phyloP scores from a whole-genome alignment of 2,113 vertebrate species.

The Orycteropus afer region DNA sequence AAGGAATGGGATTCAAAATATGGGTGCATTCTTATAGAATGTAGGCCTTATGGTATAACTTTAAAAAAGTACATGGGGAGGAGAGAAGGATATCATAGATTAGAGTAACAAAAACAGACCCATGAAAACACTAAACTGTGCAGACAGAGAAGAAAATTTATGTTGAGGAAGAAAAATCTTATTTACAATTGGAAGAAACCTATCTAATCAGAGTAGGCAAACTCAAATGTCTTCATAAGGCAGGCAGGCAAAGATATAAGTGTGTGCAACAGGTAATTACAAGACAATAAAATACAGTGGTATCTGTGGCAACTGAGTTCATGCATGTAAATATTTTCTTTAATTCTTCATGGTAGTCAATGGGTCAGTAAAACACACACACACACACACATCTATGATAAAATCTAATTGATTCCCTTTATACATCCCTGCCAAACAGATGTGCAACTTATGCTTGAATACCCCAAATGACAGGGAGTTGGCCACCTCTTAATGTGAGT shows the following conservation, averaged over 20 bases:
- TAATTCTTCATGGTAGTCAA: background rate
- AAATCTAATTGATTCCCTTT: background rate
- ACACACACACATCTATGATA: too few relatives aligned
- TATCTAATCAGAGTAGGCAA: background rate
- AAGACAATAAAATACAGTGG: background rate
- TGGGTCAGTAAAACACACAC: background rate
- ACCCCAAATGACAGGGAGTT: background rate
- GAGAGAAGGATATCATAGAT: background rate
- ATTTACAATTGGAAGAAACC: constrained; percentile 11
- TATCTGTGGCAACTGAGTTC: background rate
- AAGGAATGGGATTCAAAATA: background rate
- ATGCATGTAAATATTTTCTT: background rate
- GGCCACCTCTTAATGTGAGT: background rate
- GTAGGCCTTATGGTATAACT: background rate
- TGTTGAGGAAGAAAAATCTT: background rate
- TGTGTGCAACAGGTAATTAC: background rate
- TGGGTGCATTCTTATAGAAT: background rate
- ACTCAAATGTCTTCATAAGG: background rate
- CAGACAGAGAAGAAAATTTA: background rate
- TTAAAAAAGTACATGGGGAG: background rate
- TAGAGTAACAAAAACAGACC: background rate
- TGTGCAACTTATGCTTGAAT: background rate
- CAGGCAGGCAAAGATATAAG: background rate
- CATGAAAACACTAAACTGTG: background rate
- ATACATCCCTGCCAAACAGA: background rate